phyloP scores from a whole-genome alignment of 2,888 invertebrate genomes.

The Cosmopolites sordidus region DNA sequence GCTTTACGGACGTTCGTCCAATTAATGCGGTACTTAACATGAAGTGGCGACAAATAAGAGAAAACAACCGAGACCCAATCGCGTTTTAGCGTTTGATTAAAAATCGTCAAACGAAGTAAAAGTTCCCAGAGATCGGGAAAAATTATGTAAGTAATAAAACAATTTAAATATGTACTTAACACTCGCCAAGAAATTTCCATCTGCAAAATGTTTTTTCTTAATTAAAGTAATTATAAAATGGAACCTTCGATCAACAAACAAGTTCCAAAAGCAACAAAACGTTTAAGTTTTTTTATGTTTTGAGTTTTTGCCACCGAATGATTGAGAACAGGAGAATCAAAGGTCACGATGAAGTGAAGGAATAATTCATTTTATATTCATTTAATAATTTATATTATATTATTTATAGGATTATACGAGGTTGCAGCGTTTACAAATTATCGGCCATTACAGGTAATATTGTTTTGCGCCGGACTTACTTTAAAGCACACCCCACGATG shows the following conservation, averaged over 20 bases:
- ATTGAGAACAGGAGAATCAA: too few species aligned
- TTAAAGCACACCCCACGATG: too few species aligned
- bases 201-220: slow-evolving; percentile 40
- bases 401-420: too few species aligned
- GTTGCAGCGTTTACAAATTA: too few species aligned
- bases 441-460: too few species aligned
- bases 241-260: slow-evolving; percentile 38
- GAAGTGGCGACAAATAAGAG: slow-evolving; percentile 6
- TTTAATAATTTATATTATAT: too few species aligned
- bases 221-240: slow-evolving; percentile 43
- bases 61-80: slow-evolving; percentile 6
- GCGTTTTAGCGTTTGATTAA: slow-evolving; percentile 15
- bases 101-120: slow-evolving; percentile 18
- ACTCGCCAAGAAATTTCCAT: slow-evolving; percentile 33
- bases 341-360: too few species aligned
- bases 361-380: too few species aligned
- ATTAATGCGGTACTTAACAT: slow-evolving; percentile 11
- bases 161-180: slow-evolving; percentile 34
- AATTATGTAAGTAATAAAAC: slow-evolving; percentile 29
- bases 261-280: too few species aligned
- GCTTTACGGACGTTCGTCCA: slow-evolving; percentile 2
- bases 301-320: too few species aligned
- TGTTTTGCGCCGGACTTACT: too few species aligned
- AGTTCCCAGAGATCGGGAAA: slow-evolving; percentile 5
- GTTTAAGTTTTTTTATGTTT: too few species aligned